Base-by-base conservation (phyloP, 2,113 vertebrate species). In the Actenoides hombroni region DNA sequence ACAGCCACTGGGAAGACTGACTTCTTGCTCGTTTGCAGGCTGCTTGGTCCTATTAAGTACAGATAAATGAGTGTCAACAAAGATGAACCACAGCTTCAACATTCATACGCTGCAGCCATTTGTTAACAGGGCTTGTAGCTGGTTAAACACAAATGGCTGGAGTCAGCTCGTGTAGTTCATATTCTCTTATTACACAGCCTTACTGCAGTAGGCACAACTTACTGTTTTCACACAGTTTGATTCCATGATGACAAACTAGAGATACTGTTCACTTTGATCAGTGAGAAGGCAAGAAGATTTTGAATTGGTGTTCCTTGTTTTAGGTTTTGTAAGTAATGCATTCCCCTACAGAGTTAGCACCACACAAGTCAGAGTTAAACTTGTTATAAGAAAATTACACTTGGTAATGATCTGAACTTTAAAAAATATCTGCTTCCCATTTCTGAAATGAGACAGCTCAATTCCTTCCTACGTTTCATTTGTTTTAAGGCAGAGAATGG, bases 341-440 rank as follows among this genome's bases (percentile, higher is more conserved):
- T 94, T 95, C 63, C 40, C 63, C 40, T 83, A 42, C 68, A 87
- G 95, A 95, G 79, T 89, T 92, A 83, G 57, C 54, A 95, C 17
- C 51, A 40, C 57, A 90, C 61, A 65, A 94, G 46, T 90, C 79
- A 71, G 68, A 86, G 74, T 94, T 97, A 96, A 96, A 95, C 83
- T 96, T 94, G 71, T 95, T 97, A 86, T 35, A 44, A 75, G 86
- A 91, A 97, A 96, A 96, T 97, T 97, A 96, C 82, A 64, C 91
- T 94, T 93, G 75, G 81, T 97, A 97, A 96, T 96, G 89, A 97
- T 69, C 79, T 96, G 92, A 98, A 97, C 95, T 94, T 97, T 90
- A 64, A 93, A 90, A 96, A 96, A 96, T 92, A 94, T 77, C 95
- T 94, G 95, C 94, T 97, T 97, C 92, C 84, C 53, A 90, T 96